A percentile compares a stretch with the other conserved stretches of the same genome.
Evolutionary conservation across 2,888 invertebrate genomes (phyloP).

Genomic region (Parapristionchus giblindavisi): DNA sequence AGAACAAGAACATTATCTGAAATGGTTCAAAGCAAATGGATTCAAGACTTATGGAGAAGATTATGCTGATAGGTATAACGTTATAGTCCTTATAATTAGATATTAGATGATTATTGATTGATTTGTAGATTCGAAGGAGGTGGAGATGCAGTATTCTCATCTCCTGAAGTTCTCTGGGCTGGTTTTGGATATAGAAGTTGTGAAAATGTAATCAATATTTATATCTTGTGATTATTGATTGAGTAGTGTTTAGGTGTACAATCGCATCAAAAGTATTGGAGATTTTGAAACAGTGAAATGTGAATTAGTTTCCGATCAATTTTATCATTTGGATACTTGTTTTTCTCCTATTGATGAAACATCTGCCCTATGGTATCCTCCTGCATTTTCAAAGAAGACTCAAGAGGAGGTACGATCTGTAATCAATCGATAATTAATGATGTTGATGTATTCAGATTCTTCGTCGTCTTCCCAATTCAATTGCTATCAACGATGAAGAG

Average conservation of each 20-base stretch:
- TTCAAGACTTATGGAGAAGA: slow-evolving; percentile 60
- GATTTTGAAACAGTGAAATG: slow-evolving; percentile 63
- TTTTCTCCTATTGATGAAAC: slow-evolving; percentile 66
- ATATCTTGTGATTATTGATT: not conserved
- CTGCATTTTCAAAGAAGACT: slow-evolving; percentile 62
- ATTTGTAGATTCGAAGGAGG: slow-evolving; percentile 63
- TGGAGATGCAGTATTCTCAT: slow-evolving; percentile 69
- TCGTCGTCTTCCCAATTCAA: slow-evolving; percentile 64
- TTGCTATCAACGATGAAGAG: slow-evolving; percentile 63
- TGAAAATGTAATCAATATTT: slow-evolving; percentile 50
- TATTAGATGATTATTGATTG: not conserved
- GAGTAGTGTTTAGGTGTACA: slow-evolving; percentile 60
- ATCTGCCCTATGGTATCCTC: slow-evolving; percentile 65
- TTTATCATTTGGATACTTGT: slow-evolving; percentile 69
- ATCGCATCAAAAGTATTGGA: slow-evolving; percentile 57
- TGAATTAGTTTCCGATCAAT: slow-evolving; percentile 62
- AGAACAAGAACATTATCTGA: slow-evolving; percentile 65
- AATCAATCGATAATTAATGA: not conserved
- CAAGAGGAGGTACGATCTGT: slow-evolving; percentile 39
- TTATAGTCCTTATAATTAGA: not conserved
- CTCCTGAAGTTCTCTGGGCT: slow-evolving; percentile 65
- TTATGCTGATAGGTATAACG: slow-evolving; percentile 52
- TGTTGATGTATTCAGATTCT: slow-evolving; percentile 56
- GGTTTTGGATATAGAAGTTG: slow-evolving; percentile 65
- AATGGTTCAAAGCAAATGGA: slow-evolving; percentile 66